phyloP scores from a whole-genome alignment of 2,797 vertebrate genomes.

The Salarias fasciatus region DNA sequence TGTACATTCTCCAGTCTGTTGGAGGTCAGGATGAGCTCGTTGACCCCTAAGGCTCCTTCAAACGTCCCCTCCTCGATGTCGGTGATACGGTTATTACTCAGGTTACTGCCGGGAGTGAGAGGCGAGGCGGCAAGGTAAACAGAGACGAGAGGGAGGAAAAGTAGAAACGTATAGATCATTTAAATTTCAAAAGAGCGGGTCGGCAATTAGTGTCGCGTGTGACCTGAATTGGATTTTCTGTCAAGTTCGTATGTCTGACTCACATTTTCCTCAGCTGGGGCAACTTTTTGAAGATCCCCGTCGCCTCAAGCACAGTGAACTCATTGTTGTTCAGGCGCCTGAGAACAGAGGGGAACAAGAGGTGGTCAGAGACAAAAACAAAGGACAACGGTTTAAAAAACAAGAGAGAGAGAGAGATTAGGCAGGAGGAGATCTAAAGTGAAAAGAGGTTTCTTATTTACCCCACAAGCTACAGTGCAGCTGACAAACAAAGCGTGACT shows the following conservation, averaged over 20 bases:
- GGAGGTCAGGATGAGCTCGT: slow-evolving; percentile 94
- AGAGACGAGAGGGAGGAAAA: neutral
- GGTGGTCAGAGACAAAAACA: slow-evolving; percentile 43
- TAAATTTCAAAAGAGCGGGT: slow-evolving; percentile 9
- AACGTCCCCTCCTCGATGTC: slow-evolving; percentile 98
- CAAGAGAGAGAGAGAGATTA: slow-evolving; percentile 12
- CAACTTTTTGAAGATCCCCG: slow-evolving; percentile 97
- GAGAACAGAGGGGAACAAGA: slow-evolving; percentile 38
- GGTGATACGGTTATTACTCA: slow-evolving; percentile 98
- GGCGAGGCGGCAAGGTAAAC: neutral
- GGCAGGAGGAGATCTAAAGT: slow-evolving; percentile 24
- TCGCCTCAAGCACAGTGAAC: slow-evolving; percentile 95
- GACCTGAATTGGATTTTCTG: slow-evolving; percentile 36
- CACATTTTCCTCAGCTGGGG: slow-evolving; percentile 98
- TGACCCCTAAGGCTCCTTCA: slow-evolving; percentile 93
- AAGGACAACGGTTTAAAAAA: too few relatives aligned
- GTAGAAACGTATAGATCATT: slow-evolving; percentile 5
- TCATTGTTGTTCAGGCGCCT: slow-evolving; percentile 99
- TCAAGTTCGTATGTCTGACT: slow-evolving; percentile 70
- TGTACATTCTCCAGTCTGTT: slow-evolving; percentile 93
- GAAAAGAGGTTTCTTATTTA: slow-evolving; percentile 11
- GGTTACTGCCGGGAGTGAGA: slow-evolving; percentile 83
- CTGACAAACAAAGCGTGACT: slow-evolving; percentile 71
- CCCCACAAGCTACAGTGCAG: slow-evolving; percentile 19
- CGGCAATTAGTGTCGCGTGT: slow-evolving; percentile 9